phyloP scores from a whole-genome alignment of 2,113 vertebrate species.

The Perca fluviatilis region DNA sequence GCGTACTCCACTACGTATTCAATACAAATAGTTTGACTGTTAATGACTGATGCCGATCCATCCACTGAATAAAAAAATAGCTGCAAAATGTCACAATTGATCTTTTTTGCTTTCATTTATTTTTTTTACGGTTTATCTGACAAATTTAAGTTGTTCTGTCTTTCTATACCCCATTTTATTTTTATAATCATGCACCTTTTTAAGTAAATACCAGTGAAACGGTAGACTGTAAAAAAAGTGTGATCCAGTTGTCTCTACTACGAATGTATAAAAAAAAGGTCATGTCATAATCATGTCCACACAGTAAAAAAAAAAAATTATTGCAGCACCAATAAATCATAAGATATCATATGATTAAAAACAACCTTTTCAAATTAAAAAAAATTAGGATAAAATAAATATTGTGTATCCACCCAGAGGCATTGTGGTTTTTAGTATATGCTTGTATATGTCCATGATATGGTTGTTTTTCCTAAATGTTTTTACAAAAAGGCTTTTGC shows the following conservation, averaged over 20 bases:
- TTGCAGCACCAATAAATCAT: slow-evolving; percentile 83
- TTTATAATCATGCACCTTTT: slow-evolving; percentile 3
- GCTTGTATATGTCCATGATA: slow-evolving; percentile 47
- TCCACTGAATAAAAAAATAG: slow-evolving; percentile 8
- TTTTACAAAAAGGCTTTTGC: slow-evolving; percentile 23
- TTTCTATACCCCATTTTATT: background rate
- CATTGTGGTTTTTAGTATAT: slow-evolving; percentile 63
- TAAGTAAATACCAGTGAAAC: slow-evolving; percentile 58
- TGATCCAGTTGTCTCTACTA: slow-evolving; percentile 36
- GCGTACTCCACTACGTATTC: slow-evolving; percentile 13
- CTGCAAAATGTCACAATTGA: slow-evolving; percentile 15
- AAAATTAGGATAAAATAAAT: slow-evolving; percentile 52
- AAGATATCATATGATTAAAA: slow-evolving; percentile 70
- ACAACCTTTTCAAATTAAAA: slow-evolving; percentile 46
- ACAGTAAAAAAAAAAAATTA: slow-evolving; percentile 84
- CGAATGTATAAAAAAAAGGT: slow-evolving; percentile 31
- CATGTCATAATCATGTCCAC: slow-evolving; percentile 40
- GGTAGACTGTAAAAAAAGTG: slow-evolving; percentile 62
- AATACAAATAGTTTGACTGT: slow-evolving; percentile 7
- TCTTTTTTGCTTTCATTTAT: background rate
- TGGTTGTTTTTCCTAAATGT: slow-evolving; percentile 24
- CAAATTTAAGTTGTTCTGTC: background rate
- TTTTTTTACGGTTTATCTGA: background rate
- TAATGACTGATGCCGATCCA: slow-evolving; percentile 2
- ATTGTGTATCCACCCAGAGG: slow-evolving; percentile 62